Percentiles rank a stretch among this genome's conserved stretches.
Conservation (phyloP, 2,113 vertebrate species). For the Syrmaticus mikado region DNA sequence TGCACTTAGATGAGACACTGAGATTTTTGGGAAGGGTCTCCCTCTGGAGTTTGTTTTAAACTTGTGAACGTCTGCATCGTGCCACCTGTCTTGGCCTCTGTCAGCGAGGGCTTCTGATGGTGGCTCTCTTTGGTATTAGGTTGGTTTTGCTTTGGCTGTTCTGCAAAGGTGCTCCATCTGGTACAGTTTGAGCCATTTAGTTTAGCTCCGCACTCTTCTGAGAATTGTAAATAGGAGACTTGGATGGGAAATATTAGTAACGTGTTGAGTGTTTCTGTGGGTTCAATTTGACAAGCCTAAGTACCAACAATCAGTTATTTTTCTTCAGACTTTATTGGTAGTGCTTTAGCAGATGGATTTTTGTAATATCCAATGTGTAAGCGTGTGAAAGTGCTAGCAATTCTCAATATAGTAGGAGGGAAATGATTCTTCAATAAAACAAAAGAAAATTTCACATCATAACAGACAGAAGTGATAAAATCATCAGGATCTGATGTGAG, state of each 20-base stretch:
- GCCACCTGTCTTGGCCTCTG: not conserved
- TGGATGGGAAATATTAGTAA: slow-evolving; percentile 59
- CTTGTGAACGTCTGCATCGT: accelerated
- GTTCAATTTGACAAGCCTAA: slow-evolving; percentile 17
- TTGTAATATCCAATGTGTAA: not conserved
- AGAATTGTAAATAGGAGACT: not conserved
- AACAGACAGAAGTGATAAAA: not conserved
- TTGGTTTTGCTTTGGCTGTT: not conserved
- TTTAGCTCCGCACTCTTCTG: not conserved
- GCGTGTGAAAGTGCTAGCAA: slow-evolving; percentile 1
- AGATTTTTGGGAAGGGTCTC: not conserved
- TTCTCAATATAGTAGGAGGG: not conserved
- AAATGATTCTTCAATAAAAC: not conserved
- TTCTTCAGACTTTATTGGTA: slow-evolving; percentile 24
- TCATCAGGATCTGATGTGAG: not conserved
- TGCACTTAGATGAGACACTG: not conserved
- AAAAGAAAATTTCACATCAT: slow-evolving; percentile 3
- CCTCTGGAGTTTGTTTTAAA: not conserved
- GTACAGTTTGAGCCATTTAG: not conserved
- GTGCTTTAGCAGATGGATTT: not conserved
- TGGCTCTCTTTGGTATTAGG: not conserved
- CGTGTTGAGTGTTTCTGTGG: not conserved
- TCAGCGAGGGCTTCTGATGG: not conserved
- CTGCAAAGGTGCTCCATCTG: not conserved
- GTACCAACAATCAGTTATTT: not conserved